Evolutionary conservation across 2,113 vertebrate species (phyloP).

Genomic region (Anser cygnoides): DNA sequence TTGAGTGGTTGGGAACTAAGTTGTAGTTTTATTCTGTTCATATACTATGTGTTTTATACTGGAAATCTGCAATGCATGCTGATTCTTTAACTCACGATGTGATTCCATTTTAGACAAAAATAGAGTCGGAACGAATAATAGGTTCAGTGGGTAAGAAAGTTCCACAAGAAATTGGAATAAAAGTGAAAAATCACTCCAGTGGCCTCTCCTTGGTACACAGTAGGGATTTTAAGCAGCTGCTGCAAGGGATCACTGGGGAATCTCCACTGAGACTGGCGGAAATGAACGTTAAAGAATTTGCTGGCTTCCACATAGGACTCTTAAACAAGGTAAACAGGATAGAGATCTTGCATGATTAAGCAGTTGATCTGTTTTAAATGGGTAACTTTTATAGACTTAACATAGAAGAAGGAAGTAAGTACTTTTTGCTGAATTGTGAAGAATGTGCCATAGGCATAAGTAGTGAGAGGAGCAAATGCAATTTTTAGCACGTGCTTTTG

Average conservation of each 20-base stretch:
- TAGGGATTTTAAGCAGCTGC: conserved; percentile 84
- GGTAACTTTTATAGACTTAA: not conserved
- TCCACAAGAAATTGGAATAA: conserved; percentile 86
- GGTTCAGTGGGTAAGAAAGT: conserved; percentile 90
- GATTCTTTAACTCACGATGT: conserved; percentile 70
- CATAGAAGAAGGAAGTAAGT: not conserved
- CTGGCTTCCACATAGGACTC: conserved; percentile 87
- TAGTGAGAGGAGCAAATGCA: not conserved
- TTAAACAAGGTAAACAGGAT: conserved; percentile 83
- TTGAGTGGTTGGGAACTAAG: conserved; percentile 48
- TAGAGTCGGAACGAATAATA: conserved; percentile 89
- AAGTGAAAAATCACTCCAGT: conserved; percentile 89
- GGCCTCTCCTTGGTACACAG: conserved; percentile 79
- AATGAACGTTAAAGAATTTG: conserved; percentile 85
- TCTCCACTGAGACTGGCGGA: conserved; percentile 79
- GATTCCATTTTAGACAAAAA: conserved; percentile 83
- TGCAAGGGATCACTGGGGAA: conserved; percentile 85
- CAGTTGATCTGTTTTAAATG: not conserved
- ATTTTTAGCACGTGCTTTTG: not conserved
- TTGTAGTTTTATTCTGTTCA: conserved; percentile 39
- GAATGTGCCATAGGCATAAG: not conserved
- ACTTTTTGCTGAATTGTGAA: not conserved
- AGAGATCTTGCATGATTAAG: not conserved
- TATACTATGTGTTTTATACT: conserved; percentile 58
- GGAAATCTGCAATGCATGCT: conserved; percentile 19